Evolutionary conservation across 2,797 vertebrate genomes (phyloP).

Genomic region (Toxotes lorentzi): DNA sequence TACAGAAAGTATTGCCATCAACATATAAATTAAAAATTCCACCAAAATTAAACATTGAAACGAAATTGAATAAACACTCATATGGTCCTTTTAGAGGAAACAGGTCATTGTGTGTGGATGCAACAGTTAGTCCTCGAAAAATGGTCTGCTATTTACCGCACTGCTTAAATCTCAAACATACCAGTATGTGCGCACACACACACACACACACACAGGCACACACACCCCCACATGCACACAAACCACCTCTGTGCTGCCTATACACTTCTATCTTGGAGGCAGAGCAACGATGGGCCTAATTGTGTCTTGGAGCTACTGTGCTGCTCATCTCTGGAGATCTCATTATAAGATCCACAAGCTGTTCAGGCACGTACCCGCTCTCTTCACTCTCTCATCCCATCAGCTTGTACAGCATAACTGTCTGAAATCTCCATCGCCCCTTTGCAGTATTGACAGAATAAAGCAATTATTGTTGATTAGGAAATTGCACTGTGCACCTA

Average conservation of each 20-base stretch:
- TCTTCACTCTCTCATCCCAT: conserved; percentile 71
- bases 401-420: conserved; percentile 74
- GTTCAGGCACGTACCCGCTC: conserved; percentile 73
- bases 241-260: conserved; percentile 57
- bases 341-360: conserved; percentile 87
- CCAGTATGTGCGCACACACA: conserved; percentile 4
- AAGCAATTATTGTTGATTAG: conserved; percentile 79
- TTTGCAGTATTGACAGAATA: conserved; percentile 67
- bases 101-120: background rate
- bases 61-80: background rate
- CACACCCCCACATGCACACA: conserved; percentile 14
- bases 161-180: conserved; percentile 33
- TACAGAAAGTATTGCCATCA: conserved; percentile 3
- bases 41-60: conserved; percentile 21
- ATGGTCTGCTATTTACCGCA: conserved; percentile 35
- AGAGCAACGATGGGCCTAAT: conserved; percentile 78
- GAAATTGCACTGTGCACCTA: conserved; percentile 60
- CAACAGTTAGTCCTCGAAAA: background rate
- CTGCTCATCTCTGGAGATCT: conserved; percentile 87
- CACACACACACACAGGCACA: conserved; percentile 30
- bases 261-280: conserved; percentile 64
- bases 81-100: background rate
- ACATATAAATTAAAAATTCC: conserved; percentile 6
- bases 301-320: conserved; percentile 84
- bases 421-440: conserved; percentile 64